These are phyloP conservation scores for Phacellophora camtschatica DNA, from an alignment of 30 jellyfish, hydroid and myxozoan species.

Conservation along the genomic window DNA sequence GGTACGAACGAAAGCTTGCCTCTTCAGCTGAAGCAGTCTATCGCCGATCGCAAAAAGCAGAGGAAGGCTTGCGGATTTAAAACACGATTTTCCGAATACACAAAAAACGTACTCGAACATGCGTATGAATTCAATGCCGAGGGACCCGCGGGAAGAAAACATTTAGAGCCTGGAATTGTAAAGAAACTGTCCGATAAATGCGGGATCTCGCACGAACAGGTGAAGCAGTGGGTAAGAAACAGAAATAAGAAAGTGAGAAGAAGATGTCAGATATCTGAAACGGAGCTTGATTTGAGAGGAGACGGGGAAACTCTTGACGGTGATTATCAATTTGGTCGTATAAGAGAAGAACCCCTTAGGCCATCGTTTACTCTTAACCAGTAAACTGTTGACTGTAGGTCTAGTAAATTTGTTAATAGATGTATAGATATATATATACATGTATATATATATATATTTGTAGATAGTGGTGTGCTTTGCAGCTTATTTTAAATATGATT, in stretches of 20 bases:
- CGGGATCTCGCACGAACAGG: slow-evolving; percentile 86
- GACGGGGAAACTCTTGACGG: slow-evolving; percentile 15
- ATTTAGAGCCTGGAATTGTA: slow-evolving; percentile 55
- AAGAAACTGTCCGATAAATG: slow-evolving; percentile 73
- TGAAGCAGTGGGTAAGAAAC: slow-evolving; percentile 91
- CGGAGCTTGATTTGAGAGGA: slow-evolving; percentile 42
- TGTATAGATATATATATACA: too few species aligned
- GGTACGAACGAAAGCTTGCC: slow-evolving; percentile 7
- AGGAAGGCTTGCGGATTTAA: slow-evolving; percentile 35
- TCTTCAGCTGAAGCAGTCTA: neutral
- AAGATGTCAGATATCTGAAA: slow-evolving; percentile 26
- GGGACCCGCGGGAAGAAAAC: slow-evolving; percentile 54
- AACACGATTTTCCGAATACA: slow-evolving; percentile 60
- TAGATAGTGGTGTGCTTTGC: too few species aligned
- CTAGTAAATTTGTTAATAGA: neutral
- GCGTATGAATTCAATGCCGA: slow-evolving; percentile 66
- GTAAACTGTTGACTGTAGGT: neutral
- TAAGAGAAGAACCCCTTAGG: slow-evolving; percentile 29
- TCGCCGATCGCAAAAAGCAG: slow-evolving; percentile 9
- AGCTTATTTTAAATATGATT: too few species aligned
- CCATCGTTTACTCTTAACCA: slow-evolving; percentile 57
- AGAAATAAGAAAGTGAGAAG: slow-evolving; percentile 72
- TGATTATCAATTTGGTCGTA: neutral
- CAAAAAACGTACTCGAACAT: slow-evolving; percentile 48
- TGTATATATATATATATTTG: neutral